Conservation (phyloP, 2,888 invertebrate genomes). For the Helicoverpa assulta region DNA sequence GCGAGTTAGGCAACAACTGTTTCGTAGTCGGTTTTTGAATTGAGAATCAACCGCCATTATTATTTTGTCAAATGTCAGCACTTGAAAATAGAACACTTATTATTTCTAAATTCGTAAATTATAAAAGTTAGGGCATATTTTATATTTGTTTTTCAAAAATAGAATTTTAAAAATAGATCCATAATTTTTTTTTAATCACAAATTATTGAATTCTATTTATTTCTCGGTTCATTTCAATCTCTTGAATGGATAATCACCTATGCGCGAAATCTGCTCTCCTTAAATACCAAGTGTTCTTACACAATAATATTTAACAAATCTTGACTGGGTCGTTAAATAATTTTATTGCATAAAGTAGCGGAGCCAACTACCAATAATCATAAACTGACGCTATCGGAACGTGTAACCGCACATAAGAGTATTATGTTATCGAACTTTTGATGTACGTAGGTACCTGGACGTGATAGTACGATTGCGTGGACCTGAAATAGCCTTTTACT, state of each 20-base stretch:
- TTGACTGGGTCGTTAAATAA: slow-evolving; percentile 40
- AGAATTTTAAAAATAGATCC: too few species aligned
- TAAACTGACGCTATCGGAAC: slow-evolving; percentile 58
- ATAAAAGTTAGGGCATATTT: too few species aligned
- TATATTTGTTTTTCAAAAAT: too few species aligned
- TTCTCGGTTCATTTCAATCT: too few species aligned
- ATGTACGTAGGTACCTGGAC: slow-evolving; percentile 26
- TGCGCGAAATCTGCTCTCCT: too few species aligned
- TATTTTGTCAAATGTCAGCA: too few species aligned
- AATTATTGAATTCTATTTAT: too few species aligned
- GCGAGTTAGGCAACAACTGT: not conserved
- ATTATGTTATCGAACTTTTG: slow-evolving; percentile 48
- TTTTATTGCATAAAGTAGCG: slow-evolving; percentile 47
- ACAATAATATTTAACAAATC: slow-evolving; percentile 39
- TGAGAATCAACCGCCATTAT: too few species aligned
- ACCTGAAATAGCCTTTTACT: slow-evolving; percentile 30
- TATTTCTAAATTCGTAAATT: too few species aligned
- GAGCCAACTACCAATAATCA: slow-evolving; percentile 55
- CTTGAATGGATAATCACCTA: too few species aligned
- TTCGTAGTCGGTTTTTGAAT: not conserved
- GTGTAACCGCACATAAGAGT: slow-evolving; percentile 52
- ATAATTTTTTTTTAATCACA: too few species aligned
- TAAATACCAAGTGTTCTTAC: slow-evolving; percentile 21
- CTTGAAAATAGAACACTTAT: too few species aligned
- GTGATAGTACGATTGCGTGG: slow-evolving; percentile 46